Evolutionary conservation across 2,888 invertebrate species (phyloP), one percentile per base, ranked within the genome.

Genomic region (Homarus gammarus): DNA sequence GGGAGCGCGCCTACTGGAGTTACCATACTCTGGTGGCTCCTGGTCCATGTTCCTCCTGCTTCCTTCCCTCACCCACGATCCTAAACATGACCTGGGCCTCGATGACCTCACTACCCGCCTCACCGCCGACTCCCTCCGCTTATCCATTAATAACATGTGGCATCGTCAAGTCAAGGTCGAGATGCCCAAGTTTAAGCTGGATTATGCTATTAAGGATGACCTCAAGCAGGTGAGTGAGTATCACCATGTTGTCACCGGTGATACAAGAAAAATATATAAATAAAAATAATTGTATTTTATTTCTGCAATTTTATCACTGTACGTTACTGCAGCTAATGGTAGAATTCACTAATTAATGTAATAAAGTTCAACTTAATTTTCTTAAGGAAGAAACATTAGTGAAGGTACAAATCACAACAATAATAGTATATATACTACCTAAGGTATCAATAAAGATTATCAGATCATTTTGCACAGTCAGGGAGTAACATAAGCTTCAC

Each of bases 21-120:
- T 93, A 36, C 93, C 93, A 6, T 93, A 92, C 87, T 82, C 90
- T 22, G 89, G 90, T 6, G 92, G 90, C 40, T 89, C 92, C 27
- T 86, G 93, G 33, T 92, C 92, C 31, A 92, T 93, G 91, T 92
- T 93, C 81, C 68, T 93, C 84, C 40, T 93, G 27, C 90, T 93
- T 36, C 92, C 93, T 12, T 40, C 40, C 22, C 22, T 68, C 40
- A 22, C 38, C 27, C 44, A 49, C 44, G 10, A 10, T 6, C 18
- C 31, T 2, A 72, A 31, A 8, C 72, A 3, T 0, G 27, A 72
- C 72, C 12, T 36, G 15, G 38, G 51, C 38, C 36, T 85, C 51
- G 64, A 49, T 8, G 33, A 22, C 8, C 77, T 85, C 2, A 33
- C 77, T 6, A 18, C 77, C 31, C 75, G 77, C 51, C 36, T 85